A percentile compares a stretch with the other conserved stretches of the same genome.
Conservation (phyloP, 2,797 vertebrate genomes). For the Premnoplex brunnescens region DNA sequence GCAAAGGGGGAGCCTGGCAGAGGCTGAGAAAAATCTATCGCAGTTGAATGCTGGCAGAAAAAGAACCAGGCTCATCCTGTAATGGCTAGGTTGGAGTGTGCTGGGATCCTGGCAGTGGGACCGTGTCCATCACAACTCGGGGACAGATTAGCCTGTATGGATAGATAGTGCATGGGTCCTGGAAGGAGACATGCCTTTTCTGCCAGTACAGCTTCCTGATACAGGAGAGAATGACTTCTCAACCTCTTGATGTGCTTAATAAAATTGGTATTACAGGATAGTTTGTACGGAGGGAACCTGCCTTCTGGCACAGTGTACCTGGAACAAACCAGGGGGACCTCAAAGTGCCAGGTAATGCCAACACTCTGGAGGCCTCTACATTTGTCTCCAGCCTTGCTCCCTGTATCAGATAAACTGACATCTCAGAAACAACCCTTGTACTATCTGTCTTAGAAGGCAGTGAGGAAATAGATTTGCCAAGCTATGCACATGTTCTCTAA, state of each 20-base stretch:
- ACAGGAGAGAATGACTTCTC: not conserved
- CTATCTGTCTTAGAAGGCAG: conserved; percentile 16
- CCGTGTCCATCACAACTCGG: not conserved
- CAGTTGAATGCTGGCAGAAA: not conserved
- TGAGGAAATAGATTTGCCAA: conserved; percentile 43
- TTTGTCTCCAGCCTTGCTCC: conserved; percentile 45
- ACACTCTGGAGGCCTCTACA: not conserved
- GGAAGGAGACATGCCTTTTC: not conserved
- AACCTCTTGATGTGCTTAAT: not conserved
- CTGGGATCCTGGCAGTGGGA: not conserved
- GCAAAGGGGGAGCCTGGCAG: not conserved
- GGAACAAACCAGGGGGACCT: not conserved
- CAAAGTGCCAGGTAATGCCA: not conserved
- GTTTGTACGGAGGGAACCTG: not conserved
- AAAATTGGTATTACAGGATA: not conserved
- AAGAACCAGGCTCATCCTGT: not conserved
- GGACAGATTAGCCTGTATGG: not conserved
- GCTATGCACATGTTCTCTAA: not conserved
- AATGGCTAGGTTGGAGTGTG: accelerated
- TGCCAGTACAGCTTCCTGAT: accelerated
- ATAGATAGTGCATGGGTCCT: not conserved
- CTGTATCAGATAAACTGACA: conserved; percentile 44
- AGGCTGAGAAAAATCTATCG: not conserved
- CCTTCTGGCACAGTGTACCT: not conserved
- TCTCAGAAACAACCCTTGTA: not conserved